Base-by-base conservation (phyloP, 2,888 invertebrate genomes). In the Phortica magna region DNA sequence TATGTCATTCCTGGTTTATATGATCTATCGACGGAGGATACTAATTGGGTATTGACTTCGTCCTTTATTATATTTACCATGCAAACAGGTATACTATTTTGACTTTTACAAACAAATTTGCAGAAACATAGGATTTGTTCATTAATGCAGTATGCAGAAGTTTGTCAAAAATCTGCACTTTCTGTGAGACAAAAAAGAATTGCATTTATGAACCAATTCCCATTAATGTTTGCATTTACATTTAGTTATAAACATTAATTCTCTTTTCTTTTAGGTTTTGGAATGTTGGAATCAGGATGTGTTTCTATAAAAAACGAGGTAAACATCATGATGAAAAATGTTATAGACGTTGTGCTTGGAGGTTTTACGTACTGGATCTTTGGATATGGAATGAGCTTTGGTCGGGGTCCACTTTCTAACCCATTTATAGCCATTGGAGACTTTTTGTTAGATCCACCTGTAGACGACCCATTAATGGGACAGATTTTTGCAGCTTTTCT, bases 291-390 rank as follows among this genome's bases (percentile, higher is more conserved):
- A 90, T 97, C 98, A 0, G 98, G 98, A 1, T 97, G 96, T 84
- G 98, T 98, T 0, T 97, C 97, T 0, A 94, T 97, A 74, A 97
- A 98, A 92, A 98, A 98, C 90, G 98, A 98, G 93, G 97, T 98
- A 0, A 98, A 98, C 90, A 98, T 99, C 77, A 98, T 98, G 98
- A 97, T 98, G 96, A 98, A 98, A 91, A 98, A 98, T 88, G 95
- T 98, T 0, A 96, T 97, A 0, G 98, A 98, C 86, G 97, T 98
- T 73, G 96, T 97, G 0, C 93, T 98, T 22, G 98, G 98, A 2
- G 98, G 95, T 7, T 92, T 92, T 59, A 97, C 98, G 0, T 98
- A 98, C 92, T 99, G 98, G 98, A 94, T 97, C 53, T 97, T 98
- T 89, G 98, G 98, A 0, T 98, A 96, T 91, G 98, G 97, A 0